Base-by-base conservation (phyloP, 2,113 vertebrate genomes). In the Hippopotamus amphibius region DNA sequence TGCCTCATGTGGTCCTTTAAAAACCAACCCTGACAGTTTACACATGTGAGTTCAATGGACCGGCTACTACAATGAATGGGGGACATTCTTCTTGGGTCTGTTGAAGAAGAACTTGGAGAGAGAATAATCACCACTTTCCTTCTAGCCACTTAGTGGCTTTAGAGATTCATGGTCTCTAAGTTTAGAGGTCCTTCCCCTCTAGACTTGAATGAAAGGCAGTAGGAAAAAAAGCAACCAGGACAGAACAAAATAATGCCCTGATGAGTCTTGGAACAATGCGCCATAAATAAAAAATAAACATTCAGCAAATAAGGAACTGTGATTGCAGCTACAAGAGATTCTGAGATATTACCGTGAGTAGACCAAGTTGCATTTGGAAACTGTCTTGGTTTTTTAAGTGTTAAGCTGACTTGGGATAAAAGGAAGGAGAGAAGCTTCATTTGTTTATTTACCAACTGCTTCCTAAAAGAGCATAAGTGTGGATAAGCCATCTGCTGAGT, bases 1-100 rank as follows among this genome's bases (percentile, higher is more conserved):
- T 74, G 15, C 59, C 68, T 7, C 5, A 3, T 16, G 7, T 48
- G 12, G 7, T 13, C 65, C 50, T 83, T 85, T 43, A 30, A 21
- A 46, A 72, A 77, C 53, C 74, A n/a, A 1, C 9, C 15, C 19
- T 7, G 41, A 37, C 8, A 6, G 10, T 81, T 28, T 48, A 12
- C 7, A n/a, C 3, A 2, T 14, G 68, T 30, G 82, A 24, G 15
- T 48, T 11, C 41, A 1, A 9, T 10, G 43, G 30, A 6, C 21
- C 30, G 7, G 87, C 37, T 43, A 1, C 43, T 3, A 0, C 4
- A 21, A 2, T 0, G 33, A 22, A 19, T 2, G 2, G 4, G 3
- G 24, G 22, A 21, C 41, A 1, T 16, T 55, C 21, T 26, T 53
- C 30, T 83, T 14, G 65, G 43, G 14, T 57, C n/a, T 69, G 69